Percentiles rank a stretch among this genome's conserved stretches.
Evolutionary conservation across 1,140 invertebrate genomes (phyloP).

Genomic region (Brachionus rotundiformis): DNA sequence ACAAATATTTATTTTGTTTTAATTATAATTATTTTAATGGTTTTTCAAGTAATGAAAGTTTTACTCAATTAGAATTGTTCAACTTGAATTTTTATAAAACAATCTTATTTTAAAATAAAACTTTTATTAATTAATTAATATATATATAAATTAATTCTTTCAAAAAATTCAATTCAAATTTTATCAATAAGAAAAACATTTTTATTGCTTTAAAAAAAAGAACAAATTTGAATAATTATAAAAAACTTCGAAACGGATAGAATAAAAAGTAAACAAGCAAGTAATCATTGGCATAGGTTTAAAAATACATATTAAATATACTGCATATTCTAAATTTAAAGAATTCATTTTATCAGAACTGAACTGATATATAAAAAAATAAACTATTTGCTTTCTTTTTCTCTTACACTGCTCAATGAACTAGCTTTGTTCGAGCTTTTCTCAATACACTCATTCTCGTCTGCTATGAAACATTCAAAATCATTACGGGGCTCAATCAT

Average conservation of each 20-base stretch:
- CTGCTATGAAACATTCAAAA: neutral
- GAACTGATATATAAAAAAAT: neutral
- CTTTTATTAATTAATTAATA: too few species aligned
- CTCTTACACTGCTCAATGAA: neutral
- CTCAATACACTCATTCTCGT: neutral
- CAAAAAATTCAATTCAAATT: too few species aligned
- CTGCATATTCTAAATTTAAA: neutral
- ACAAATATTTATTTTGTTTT: too few species aligned
- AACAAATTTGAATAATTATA: neutral
- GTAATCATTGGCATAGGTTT: neutral
- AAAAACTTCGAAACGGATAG: neutral
- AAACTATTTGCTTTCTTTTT: constrained; percentile 3
- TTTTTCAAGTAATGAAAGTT: too few species aligned
- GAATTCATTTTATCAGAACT: neutral
- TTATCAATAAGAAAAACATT: too few species aligned
- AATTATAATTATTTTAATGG: too few species aligned
- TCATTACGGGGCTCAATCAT: neutral
- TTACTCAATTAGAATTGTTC: too few species aligned
- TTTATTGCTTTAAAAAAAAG: constrained; percentile 23
- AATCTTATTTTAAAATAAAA: too few species aligned
- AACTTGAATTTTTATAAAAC: too few species aligned
- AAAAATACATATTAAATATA: constrained; percentile 8
- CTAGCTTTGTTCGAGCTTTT: neutral
- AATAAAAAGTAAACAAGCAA: neutral
- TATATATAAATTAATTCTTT: too few species aligned